Evolutionary conservation across 2,888 invertebrate genomes (phyloP), one percentile per base, ranked within the genome.

Genomic region (Drosophila differens): DNA sequence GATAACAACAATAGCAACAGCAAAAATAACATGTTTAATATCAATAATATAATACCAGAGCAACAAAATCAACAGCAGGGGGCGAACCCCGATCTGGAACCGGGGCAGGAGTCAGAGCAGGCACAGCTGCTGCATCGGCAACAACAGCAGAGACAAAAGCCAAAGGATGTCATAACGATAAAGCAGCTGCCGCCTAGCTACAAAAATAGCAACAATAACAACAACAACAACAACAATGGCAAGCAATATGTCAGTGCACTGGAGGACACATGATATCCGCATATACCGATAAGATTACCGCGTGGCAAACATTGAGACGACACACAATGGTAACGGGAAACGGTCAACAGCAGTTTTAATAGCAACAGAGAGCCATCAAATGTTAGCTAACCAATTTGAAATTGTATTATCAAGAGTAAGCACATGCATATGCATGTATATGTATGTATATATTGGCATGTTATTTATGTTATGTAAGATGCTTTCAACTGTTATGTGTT

Each of bases 161-260:
- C 89, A 85, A 91, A 90, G 91, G 91, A 91, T 84, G 90, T 90
- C 55, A 85, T 90, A 82, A 89, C 90, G 80, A 88, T 92, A 89
- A 91, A 84, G 74, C 89, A 91, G 78, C 78, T 89, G 76, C 76
- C 84, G 70, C 76, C 79, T 70, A 82, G 82, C 66, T 74, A 57
- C 61, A 78, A 80, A 57, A 76, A 47, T 64, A 75, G 60, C 49
- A 74, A 49, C 52, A 70, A 60, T 30, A 70, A 41, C 58, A 72
- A 57, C 47, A 68, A 72, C 44, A 70, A 59, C 51, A 65, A 73
- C 39, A 78, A 70, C 68, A 74, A 70, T 47, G 68, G 76, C 64
- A 72, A 72, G 44, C 81, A 81, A 63, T 74, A 81, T 70, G 83
- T 73, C 58, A 76, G 68, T 65, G 85, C 81, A 63, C 16, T 76